phyloP scores from a whole-genome alignment of 1,140 invertebrate genomes.

The Lepidurus arcticus region DNA sequence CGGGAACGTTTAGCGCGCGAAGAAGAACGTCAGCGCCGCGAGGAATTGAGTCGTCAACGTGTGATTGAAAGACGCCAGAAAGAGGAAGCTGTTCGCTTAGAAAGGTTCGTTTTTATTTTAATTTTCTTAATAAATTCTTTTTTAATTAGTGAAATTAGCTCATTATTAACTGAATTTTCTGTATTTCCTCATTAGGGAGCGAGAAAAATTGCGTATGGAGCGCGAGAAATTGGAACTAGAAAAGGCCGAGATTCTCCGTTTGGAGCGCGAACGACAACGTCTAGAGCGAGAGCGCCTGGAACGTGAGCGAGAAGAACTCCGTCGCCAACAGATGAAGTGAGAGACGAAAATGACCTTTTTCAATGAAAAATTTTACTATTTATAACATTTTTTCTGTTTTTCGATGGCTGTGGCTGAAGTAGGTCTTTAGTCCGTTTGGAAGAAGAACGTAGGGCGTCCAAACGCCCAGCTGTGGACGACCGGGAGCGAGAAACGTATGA shows the following conservation, averaged over 20 bases:
- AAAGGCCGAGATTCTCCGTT: constrained; percentile 66
- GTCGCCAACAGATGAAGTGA: constrained; percentile 64
- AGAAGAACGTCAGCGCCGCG: constrained; percentile 62
- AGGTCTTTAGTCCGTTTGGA: constrained; percentile 36
- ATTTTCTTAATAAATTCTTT: not conserved
- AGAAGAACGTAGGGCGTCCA: constrained; percentile 36
- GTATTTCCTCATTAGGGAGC: constrained; percentile 51
- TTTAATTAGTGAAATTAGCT: constrained; percentile 17
- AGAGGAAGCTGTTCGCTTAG: constrained; percentile 69
- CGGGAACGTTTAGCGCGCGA: constrained; percentile 67
- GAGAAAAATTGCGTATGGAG: constrained; percentile 68
- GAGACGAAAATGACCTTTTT: not conserved
- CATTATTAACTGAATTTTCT: constrained; percentile 30
- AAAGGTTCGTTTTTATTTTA: constrained; percentile 42
- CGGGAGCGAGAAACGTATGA: constrained; percentile 28
- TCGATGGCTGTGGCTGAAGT: not conserved
- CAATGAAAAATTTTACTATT: not conserved
- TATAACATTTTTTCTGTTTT: not conserved
- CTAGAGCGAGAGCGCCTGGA: constrained; percentile 76
- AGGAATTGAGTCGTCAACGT: constrained; percentile 60
- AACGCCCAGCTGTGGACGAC: constrained; percentile 36
- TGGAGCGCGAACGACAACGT: constrained; percentile 73
- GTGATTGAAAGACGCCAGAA: constrained; percentile 72
- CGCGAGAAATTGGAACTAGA: constrained; percentile 69
- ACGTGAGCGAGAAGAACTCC: constrained; percentile 71